Evolutionary conservation across 2,113 vertebrate genomes (phyloP), one percentile per base, ranked within the genome.

Genomic region (Mobula hypostoma): DNA sequence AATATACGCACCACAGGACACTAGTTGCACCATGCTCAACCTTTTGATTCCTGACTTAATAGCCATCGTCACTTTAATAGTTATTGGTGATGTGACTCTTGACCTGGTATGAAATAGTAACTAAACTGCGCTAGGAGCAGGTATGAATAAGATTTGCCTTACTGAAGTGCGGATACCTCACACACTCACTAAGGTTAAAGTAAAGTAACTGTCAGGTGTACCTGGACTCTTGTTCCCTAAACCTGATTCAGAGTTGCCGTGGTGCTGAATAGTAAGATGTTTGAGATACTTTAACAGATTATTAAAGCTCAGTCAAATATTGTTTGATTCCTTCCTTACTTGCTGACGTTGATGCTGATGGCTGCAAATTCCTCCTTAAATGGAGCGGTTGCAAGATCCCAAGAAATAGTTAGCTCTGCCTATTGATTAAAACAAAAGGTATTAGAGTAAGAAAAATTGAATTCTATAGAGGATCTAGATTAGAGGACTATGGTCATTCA

Each of bases 321-420:
- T 48, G 40, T 74, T 48, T 48, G 19, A 48, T 74, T 74, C 29
- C 5, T 24, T 32, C 40, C 94, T 94, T 80, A 94, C 94, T 90
- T 91, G 85, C 36, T 92, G 61, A 94, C 56, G 66, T 66, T 94
- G 32, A 92, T 68, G 77, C 56, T 92, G 72, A 94, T 29, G 9
- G 17, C 19, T 77, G 94, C 87, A 36, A 21, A 56, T 27, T 79
- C 76, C 58, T 56, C 68, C 56, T 94, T 70, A 61, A 68, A 66
- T 80, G 88, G 61, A 15, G 8, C 32, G 0, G 0, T 9, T 9
- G 12, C 72, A 63, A 94, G 58, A 24, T 91, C 68, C 94, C 94
- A 94, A 17, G 72, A 79, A 77, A 94, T 92, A 36, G 85, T 27
- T 61, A 94, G 63, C 14, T 66, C 24, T 32, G 11, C 58, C 94